A percentile compares a stretch with the other conserved stretches of the same genome.
Evolutionary conservation across 2,888 invertebrate genomes (phyloP).

Genomic region (Lamellibrachia satsuma): DNA sequence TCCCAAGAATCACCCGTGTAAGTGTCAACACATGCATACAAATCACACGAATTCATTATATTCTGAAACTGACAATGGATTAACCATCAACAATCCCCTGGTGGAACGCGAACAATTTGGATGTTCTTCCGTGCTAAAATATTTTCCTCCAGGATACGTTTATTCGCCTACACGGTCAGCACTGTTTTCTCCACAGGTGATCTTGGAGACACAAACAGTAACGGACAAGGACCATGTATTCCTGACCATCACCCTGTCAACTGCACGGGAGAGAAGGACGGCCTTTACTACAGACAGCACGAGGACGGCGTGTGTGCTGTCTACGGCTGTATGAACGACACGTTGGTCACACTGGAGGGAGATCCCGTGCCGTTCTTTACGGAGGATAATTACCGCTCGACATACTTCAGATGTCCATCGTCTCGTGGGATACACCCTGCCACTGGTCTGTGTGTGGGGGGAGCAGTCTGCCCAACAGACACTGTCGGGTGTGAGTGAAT

Average conservation of each 20-base stretch:
- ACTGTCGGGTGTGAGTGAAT: too few relatives aligned
- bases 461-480: too few relatives aligned
- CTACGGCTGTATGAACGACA: not conserved
- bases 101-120: too few relatives aligned
- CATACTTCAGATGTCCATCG: not conserved
- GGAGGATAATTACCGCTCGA: not conserved
- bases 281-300: not conserved
- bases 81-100: too few relatives aligned
- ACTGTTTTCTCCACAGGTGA: constrained; percentile 3
- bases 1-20: too few relatives aligned
- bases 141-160: too few relatives aligned
- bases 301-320: not conserved
- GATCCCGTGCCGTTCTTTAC: not conserved
- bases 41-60: too few relatives aligned
- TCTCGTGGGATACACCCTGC: too few relatives aligned
- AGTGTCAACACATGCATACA: too few relatives aligned
- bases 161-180: not conserved
- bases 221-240: not conserved
- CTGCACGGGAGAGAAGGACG: not conserved
- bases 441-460: too few relatives aligned
- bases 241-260: not conserved
- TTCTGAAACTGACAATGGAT: too few relatives aligned
- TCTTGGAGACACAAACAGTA: not conserved
- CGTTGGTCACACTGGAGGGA: not conserved
- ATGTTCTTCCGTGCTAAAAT: too few relatives aligned